Conservation (phyloP, 2,888 invertebrate genomes). For the Bellardia pandia region DNA sequence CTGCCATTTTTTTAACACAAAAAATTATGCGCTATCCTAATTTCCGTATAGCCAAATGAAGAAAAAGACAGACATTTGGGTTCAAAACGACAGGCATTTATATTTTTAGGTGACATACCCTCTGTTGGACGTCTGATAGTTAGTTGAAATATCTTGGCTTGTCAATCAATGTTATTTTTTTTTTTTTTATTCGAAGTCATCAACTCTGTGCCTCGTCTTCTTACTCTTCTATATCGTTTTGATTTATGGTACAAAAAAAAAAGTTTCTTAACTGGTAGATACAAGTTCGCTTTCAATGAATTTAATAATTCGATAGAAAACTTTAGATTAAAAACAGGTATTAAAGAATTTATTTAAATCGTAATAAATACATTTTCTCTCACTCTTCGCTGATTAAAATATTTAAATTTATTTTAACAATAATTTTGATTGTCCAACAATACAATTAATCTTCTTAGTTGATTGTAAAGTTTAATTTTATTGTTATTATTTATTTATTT, state of each 20-base stretch:
- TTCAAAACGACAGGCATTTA: conserved; percentile 79
- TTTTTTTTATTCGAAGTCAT: conserved; percentile 46
- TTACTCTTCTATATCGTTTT: conserved; percentile 9
- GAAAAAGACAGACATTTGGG: conserved; percentile 66
- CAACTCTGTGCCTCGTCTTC: conserved; percentile 15
- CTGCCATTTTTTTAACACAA: too few relatives aligned
- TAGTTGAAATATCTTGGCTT: conserved; percentile 79
- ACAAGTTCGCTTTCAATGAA: conserved; percentile 20
- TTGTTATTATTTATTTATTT: conserved; percentile 26
- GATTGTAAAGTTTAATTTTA: conserved; percentile 22
- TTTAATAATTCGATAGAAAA: conserved; percentile 48
- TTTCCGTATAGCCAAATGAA: conserved; percentile 60
- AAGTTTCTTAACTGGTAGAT: conserved; percentile 46
- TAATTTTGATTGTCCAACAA: conserved; percentile 53
- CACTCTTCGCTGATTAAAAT: conserved; percentile 5
- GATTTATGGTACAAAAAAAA: conserved; percentile 23
- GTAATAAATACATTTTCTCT: background rate
- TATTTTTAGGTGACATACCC: conserved; percentile 84
- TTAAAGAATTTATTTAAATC: conserved; percentile 51
- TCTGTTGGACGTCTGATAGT: conserved; percentile 80
- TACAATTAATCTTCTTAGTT: conserved; percentile 53
- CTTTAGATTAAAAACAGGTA: conserved; percentile 55
- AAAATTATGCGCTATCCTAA: conserved; percentile 17
- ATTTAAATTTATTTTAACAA: conserved; percentile 35
- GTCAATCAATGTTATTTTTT: conserved; percentile 78